Base-by-base conservation (phyloP, 2,888 invertebrate species). In the Deilephila porcellus region DNA sequence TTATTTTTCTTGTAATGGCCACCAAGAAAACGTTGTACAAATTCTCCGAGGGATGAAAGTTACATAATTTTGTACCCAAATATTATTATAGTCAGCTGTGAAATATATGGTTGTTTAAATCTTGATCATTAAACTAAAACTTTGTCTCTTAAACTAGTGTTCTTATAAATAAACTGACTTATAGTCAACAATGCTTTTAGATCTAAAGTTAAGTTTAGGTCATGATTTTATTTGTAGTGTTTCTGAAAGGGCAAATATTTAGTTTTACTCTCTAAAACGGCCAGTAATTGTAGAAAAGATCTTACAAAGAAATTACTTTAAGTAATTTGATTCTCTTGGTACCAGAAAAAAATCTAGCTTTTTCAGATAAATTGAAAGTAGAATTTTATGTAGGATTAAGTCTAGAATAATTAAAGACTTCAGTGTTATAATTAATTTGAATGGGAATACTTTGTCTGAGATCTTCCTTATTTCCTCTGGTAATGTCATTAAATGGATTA, bases 321-420 rank as follows among this genome's bases (percentile, higher is more conserved):
- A 67, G 52, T 67, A 67, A 67, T 52, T 52, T 52, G 67, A 67
- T 67, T 67, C 25, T 67, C 67, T 52, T 67, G 52, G 20, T 45
- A 25, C 52, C 45, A 52, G 52, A 67, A 67, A 25, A 45, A 45
- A 25, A 17, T 67, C 67, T 17, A 67, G 25, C 67, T 67, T 67
- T 67, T 67, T n/a, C 25, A 67, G 67, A 67, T 45, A 17, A 67
- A 67, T 67, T 67, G 67, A 52, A 52, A 52, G 67, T 52, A 25
- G 67, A 67, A 67, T 67, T 67, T 67, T 67, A 52, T 52, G 17
- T 17, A 25, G 14, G 45, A 25, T 45, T 14, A 25, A 67, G 52
- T 52, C 67, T 67, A 20, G 25, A 52, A 52, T 52, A 67, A 67
- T 64, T 67, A 25, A 11, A 67, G 17, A 17, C 4, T n/a, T 52